Evolutionary conservation across 1,140 invertebrate genomes (phyloP), one percentile per base, ranked within the genome.

Genomic region (Antheraea mylitta): DNA sequence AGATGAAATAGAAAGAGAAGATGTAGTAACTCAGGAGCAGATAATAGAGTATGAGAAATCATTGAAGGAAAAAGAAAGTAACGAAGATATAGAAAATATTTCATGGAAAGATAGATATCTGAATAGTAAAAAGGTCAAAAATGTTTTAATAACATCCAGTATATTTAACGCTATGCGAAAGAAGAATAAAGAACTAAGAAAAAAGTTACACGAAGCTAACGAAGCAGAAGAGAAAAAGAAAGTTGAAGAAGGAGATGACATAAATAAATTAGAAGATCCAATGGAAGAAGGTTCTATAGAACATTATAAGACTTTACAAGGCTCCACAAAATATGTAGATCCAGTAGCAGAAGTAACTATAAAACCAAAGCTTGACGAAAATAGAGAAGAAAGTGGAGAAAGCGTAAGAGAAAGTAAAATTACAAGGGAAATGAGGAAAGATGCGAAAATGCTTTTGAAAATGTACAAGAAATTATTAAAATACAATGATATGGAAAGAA

Each of bases 141-240:
- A 85, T 72, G 93, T 94, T 9, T 73, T 94, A 53, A 92, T 86
- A 5, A 93, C 92, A 13, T 91, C 94, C 10, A 92, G 91, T 37
- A 86, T 94, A 53, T 83, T 93, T 16, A 94, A 94, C 73, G 93
- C 93, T 66, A 77, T 94, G 18, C 85, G 94, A 67, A 94, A 93
- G 75, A 94, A 94, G 79, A 94, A 94, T 74, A 94, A 90, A 72
- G 91, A 94, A 75, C 82, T 94, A 18, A 94, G 94, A 74, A 92
- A 82, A 58, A 91, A 89, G 53, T 69, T 92, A 63, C 82, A 83
- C 71, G 85, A 90, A 73, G 72, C 76, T 16, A 87, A 86, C 66
- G 76, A 78, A 18, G 71, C 22, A 61, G 77, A 76, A 68, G 38
- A 71, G 61, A 67, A 45, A 45, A 60, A 60, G 18, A 42, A 64